A percentile compares a stretch with the other conserved stretches of the same genome.
Conservation (phyloP, 2,888 invertebrate genomes). For the Heliconius aoede region DNA sequence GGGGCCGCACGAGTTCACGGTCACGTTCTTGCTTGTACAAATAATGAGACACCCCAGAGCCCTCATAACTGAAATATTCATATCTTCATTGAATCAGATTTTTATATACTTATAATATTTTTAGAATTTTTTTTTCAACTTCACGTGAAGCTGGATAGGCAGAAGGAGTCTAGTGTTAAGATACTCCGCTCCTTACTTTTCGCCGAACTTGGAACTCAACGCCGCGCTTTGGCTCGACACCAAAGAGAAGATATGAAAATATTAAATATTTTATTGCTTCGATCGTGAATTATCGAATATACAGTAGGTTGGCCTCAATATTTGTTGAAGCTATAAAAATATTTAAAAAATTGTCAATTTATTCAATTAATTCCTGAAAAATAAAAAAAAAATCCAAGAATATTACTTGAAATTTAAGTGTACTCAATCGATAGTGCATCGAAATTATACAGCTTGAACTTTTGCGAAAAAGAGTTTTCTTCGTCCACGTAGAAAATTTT, state of each 20-base stretch:
- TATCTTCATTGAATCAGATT: background rate
- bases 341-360: no score
- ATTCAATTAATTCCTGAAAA: background rate
- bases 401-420: background rate
- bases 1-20: slow-evolving; percentile 65
- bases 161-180: no score
- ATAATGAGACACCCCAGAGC: slow-evolving; percentile 55
- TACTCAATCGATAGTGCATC: background rate
- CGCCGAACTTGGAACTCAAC: no score
- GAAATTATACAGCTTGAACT: background rate
- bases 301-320: no score
- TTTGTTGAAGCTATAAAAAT: no score
- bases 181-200: no score
- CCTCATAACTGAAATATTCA: slow-evolving; percentile 4
- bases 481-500: background rate
- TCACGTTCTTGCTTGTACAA: slow-evolving; percentile 68
- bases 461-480: background rate
- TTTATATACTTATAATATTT: background rate
- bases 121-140: no score
- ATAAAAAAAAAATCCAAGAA: background rate
- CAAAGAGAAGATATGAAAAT: background rate
- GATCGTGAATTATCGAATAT: no score
- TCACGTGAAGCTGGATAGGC: no score
- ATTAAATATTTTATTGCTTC: no score
- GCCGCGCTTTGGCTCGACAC: no score